phyloP scores from a whole-genome alignment of 2,113 vertebrate species.

The Notothenia rossii region DNA sequence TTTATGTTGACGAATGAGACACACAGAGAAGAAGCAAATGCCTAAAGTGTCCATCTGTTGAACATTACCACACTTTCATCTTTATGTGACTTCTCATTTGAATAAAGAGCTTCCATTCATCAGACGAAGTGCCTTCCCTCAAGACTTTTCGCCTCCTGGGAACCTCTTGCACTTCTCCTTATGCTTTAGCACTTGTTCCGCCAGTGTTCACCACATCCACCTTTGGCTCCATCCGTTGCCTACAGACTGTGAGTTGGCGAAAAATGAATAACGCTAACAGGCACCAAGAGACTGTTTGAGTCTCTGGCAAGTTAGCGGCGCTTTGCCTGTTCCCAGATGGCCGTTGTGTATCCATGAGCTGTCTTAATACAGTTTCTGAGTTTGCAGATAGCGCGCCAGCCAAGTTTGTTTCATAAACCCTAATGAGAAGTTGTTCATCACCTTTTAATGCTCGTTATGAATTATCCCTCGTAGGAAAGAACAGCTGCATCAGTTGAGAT shows the following conservation, averaged over 20 bases:
- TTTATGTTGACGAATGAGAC: slow-evolving; percentile 11
- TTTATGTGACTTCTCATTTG: slow-evolving; percentile 25
- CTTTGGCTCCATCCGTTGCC: slow-evolving; percentile 6
- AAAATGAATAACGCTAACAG: slow-evolving; percentile 43
- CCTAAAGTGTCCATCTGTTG: not conserved
- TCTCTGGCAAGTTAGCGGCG: slow-evolving; percentile 25
- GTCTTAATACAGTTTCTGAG: slow-evolving; percentile 18
- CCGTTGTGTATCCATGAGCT: slow-evolving; percentile 28
- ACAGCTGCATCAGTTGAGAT: slow-evolving; percentile 30
- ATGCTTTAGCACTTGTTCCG: slow-evolving; percentile 1
- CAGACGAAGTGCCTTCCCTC: not conserved
- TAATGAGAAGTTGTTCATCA: slow-evolving; percentile 56
- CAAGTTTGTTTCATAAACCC: slow-evolving; percentile 52
- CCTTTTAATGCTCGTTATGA: slow-evolving; percentile 30
- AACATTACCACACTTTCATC: not conserved
- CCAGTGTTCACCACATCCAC: not conserved
- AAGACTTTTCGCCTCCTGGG: not conserved
- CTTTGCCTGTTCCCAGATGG: slow-evolving; percentile 48
- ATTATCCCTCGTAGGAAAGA: slow-evolving; percentile 21
- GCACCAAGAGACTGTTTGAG: slow-evolving; percentile 32
- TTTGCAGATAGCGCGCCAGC: slow-evolving; percentile 31
- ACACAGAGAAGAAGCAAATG: not conserved
- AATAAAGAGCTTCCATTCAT: slow-evolving; percentile 31
- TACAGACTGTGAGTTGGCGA: slow-evolving; percentile 18
- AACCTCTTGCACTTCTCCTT: not conserved